A percentile compares a stretch with the other conserved stretches of the same genome.
Evolutionary conservation across 2,113 vertebrate genomes (phyloP).

Genomic region (Cisticola juncidis): DNA sequence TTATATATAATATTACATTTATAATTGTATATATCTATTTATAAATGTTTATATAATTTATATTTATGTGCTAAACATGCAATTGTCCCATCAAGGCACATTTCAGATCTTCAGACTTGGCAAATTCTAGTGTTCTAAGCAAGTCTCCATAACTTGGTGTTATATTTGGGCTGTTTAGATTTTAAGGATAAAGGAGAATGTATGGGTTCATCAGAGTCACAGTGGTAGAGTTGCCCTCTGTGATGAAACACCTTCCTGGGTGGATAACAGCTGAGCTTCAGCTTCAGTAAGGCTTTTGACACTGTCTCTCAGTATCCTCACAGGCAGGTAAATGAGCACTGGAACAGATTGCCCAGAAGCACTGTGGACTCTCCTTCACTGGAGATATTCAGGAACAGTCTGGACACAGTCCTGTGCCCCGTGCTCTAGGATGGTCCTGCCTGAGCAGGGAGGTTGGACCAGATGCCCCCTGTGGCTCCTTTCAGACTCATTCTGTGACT

Average conservation of each 20-base stretch:
- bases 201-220: not conserved
- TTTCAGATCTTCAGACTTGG: not conserved
- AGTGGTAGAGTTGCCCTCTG: not conserved
- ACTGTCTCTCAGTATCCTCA: not conserved
- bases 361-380: accelerated
- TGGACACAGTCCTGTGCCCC: not conserved
- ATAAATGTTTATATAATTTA: not conserved
- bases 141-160: not conserved
- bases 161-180: not conserved
- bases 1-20: not conserved
- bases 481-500: not conserved
- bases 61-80: not conserved
- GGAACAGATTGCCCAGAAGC: not conserved
- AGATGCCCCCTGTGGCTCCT: not conserved
- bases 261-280: not conserved
- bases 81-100: not conserved
- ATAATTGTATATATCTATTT: not conserved
- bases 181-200: not conserved
- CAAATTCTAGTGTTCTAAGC: not conserved
- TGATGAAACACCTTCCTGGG: not conserved
- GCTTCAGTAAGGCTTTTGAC: not conserved
- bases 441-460: not conserved
- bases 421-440: not conserved
- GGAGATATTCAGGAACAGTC: not conserved
- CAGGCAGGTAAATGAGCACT: accelerated